Percentiles rank a stretch among this genome's conserved stretches.
These are phyloP conservation scores for Enteromius radiatus DNA, from an alignment of 2,797 vertebrate genomes.

Conservation along the genomic window DNA sequence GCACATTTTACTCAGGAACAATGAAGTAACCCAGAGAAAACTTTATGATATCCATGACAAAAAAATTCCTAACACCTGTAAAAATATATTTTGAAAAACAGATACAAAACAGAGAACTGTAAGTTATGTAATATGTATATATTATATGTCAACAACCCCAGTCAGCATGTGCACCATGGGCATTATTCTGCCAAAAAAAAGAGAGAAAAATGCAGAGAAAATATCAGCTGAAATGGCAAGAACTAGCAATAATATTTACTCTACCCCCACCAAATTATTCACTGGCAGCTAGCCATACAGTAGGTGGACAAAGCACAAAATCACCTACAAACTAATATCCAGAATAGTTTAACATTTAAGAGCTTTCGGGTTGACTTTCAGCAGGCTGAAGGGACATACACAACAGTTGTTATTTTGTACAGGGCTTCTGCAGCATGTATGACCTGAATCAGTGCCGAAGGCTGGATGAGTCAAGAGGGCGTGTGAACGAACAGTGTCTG, in stretches of 20 bases:
- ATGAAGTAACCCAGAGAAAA: background rate
- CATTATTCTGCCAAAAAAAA: background rate
- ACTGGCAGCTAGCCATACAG: background rate
- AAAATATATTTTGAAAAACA: background rate
- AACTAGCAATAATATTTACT: conserved; percentile 8
- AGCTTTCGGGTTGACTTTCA: background rate
- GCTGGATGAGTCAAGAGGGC: conserved; percentile 34
- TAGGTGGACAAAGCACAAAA: conserved; percentile 8
- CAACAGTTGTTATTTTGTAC: conserved; percentile 13
- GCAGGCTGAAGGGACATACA: background rate
- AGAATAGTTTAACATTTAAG: background rate
- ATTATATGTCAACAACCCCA: conserved; percentile 6
- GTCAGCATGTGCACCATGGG: background rate
- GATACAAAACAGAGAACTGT: background rate
- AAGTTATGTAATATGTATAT: background rate
- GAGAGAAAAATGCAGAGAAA: background rate
- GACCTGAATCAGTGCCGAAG: conserved; percentile 36
- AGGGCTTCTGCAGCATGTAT: conserved; percentile 6
- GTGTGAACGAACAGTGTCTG: conserved; percentile 20
- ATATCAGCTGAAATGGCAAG: conserved; percentile 17
- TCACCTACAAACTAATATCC: conserved; percentile 2
- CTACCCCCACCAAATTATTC: background rate
- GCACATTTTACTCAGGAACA: background rate
- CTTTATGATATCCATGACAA: background rate
- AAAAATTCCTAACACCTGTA: background rate